Conservation (phyloP, 2,888 invertebrate genomes). For the Phanerotoma sp. region DNA sequence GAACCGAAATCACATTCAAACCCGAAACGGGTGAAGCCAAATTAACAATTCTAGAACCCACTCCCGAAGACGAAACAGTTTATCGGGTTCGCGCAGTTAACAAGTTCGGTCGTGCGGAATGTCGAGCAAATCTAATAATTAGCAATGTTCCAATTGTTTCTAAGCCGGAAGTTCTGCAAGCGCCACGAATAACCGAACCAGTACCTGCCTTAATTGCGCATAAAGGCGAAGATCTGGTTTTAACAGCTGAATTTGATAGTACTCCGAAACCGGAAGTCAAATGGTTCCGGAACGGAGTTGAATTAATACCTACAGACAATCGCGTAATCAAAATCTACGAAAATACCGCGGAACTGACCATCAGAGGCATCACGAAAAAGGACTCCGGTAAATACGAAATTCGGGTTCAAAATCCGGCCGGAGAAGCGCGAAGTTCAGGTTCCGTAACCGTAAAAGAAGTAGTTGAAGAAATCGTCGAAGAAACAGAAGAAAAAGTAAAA, state of each 20-base stretch:
- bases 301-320: conserved; percentile 67
- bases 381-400: conserved; percentile 89
- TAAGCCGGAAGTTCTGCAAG: conserved; percentile 62
- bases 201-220: conserved; percentile 73
- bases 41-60: conserved; percentile 66
- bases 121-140: conserved; percentile 71
- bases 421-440: conserved; percentile 78
- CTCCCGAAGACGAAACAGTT: conserved; percentile 67
- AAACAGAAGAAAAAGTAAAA: conserved; percentile 61
- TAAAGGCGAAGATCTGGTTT: conserved; percentile 68
- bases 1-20: conserved; percentile 63
- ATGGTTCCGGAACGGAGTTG: conserved; percentile 84
- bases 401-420: conserved; percentile 73
- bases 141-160: conserved; percentile 59
- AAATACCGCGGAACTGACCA: conserved; percentile 66
- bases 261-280: conserved; percentile 71
- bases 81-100: conserved; percentile 74
- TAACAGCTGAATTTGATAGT: conserved; percentile 74
- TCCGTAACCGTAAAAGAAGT: conserved; percentile 76
- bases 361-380: conserved; percentile 70
- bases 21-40: conserved; percentile 66
- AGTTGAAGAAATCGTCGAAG: conserved; percentile 55
- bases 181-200: conserved; percentile 77
- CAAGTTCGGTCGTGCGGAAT: conserved; percentile 71
- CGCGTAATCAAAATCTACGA: conserved; percentile 64